A percentile compares a stretch with the other conserved stretches of the same genome.
Evolutionary conservation across 2,113 vertebrate species (phyloP).

Genomic region (Leucosticte australis): DNA sequence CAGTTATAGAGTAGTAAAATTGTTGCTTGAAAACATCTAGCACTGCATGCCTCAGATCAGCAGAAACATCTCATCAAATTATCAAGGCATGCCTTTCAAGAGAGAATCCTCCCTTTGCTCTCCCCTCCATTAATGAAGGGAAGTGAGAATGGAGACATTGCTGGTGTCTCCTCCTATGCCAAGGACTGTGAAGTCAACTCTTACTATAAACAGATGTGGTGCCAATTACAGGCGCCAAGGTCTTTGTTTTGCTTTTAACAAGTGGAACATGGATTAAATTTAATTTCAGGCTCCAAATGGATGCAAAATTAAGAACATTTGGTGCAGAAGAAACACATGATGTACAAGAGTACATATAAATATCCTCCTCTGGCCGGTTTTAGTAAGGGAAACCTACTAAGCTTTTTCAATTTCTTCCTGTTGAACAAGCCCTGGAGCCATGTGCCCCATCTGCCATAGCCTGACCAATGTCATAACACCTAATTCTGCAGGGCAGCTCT

Average conservation of each 20-base stretch:
- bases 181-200: not conserved
- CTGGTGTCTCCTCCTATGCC: not conserved
- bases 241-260: slow-evolving; percentile 24
- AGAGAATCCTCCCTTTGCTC: not conserved
- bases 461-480: not conserved
- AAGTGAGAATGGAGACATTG: not conserved
- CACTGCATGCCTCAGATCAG: not conserved
- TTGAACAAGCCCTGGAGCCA: not conserved
- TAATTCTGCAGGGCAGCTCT: not conserved
- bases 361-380: not conserved
- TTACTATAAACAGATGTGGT: not conserved
- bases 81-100: not conserved
- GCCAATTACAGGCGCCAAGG: not conserved
- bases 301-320: slow-evolving; percentile 27
- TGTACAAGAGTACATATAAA: not conserved
- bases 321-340: not conserved
- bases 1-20: not conserved
- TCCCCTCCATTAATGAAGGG: not conserved
- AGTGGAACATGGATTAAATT: slow-evolving; percentile 4
- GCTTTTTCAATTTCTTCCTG: not conserved
- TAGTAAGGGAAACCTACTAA: not conserved
- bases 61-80: not conserved
- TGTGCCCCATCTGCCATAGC: not conserved
- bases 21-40: not conserved
- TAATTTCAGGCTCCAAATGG: slow-evolving; percentile 24